Evolutionary conservation across 2,113 vertebrate species (phyloP), one percentile per base, ranked within the genome.

Genomic region (Laterallus jamaicensis): DNA sequence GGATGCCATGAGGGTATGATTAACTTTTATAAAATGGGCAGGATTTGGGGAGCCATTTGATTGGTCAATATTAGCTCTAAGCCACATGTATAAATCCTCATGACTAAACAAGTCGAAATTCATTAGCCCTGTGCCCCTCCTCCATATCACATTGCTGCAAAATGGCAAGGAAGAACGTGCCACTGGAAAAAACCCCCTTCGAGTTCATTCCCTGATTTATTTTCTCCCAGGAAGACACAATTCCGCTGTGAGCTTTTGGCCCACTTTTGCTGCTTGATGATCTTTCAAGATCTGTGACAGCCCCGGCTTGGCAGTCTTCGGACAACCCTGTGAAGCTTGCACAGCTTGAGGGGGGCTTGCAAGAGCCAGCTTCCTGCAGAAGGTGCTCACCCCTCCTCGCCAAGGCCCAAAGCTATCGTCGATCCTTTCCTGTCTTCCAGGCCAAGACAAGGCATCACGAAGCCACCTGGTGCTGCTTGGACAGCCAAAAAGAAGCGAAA

Each of bases 1-100:
- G 42, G 56, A 62, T 89, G 55, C 89, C 96, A 31, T 73, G 86
- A 95, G 92, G 83, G 16, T 81, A 75, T 94, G 89, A 96, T 92
- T 94, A 97, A 95, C 62, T 97, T 95, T 88, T 93, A 96, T 86
- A 88, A 97, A 95, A 91, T 78, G 52, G 82, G 86, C 52, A 76
- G 94, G 93, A 96, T 88, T 92, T 87, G 56, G 62, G 64, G 85
- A 96, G 32, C 52, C 54, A 49, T 88, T 93, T 93, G 88, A 95
- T 96, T 95, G 90, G 96, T 85, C 92, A 92, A 74, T 95, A 85
- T 96, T 59, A 93, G 69, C 70, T 69, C 52, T 86, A 40, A 92
- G 81, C 29, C 39, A 54, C 54, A 88, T 47, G 10, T 81, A 37
- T 95, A 87, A 96, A 97, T 96, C 96, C 94, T 96, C 85, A 92